Evolutionary conservation across 2,113 vertebrate genomes (phyloP).

Genomic region (Callospermophilus lateralis): DNA sequence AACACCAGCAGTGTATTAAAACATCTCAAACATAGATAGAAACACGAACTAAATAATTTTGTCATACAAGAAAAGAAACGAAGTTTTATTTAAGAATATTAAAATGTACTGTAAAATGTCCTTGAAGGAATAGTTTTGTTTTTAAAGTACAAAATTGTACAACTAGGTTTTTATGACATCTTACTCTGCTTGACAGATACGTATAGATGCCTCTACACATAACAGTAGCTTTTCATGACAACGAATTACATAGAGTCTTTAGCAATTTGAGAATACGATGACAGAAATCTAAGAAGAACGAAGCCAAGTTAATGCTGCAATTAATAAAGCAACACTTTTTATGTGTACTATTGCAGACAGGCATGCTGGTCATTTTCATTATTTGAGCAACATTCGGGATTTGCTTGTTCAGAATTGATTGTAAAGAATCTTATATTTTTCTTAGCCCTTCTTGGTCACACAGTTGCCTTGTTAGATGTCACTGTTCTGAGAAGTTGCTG

Average conservation of each 20-base stretch:
- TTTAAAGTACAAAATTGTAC: neutral
- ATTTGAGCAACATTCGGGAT: neutral
- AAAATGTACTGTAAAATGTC: neutral
- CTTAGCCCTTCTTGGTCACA: neutral
- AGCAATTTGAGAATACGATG: neutral
- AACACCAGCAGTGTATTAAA: neutral
- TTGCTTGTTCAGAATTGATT: neutral
- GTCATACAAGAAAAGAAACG: neutral
- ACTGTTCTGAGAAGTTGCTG: neutral
- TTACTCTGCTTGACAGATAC: neutral
- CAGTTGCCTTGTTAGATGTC: neutral
- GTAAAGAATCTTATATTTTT: neutral
- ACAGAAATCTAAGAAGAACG: neutral
- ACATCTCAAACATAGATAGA: neutral
- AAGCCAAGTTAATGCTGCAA: neutral
- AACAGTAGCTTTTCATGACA: neutral
- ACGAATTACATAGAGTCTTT: neutral
- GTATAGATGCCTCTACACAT: neutral
- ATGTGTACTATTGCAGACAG: neutral
- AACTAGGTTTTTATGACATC: neutral
- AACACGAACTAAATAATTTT: neutral
- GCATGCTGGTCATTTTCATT: rapidly evolving
- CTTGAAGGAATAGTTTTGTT: neutral
- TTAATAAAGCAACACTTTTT: too few species aligned
- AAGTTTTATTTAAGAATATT: neutral